Evolutionary conservation across 1,140 invertebrate species (phyloP).

Genomic region (Scaptomyza hsui): DNA sequence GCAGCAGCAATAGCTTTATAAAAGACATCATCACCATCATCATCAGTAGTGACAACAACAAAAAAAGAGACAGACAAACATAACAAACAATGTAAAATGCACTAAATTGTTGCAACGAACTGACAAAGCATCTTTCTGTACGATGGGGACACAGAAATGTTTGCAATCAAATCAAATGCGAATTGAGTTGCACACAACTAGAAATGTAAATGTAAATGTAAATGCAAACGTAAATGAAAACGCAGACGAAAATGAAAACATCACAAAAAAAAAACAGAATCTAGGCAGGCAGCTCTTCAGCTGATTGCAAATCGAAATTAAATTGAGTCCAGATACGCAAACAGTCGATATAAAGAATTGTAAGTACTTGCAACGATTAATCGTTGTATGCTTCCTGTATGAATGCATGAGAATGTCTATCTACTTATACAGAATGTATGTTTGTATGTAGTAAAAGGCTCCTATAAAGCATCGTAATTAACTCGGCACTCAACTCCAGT

Average conservation of each 20-base stretch:
- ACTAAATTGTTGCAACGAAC: conserved; percentile 60
- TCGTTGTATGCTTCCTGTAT: not conserved
- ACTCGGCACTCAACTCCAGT: conserved; percentile 33
- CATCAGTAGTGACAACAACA: conserved; percentile 4
- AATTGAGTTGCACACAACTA: conserved; percentile 61
- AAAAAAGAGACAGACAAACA: conserved; percentile 36
- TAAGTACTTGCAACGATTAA: conserved; percentile 6
- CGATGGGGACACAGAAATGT: conserved; percentile 22
- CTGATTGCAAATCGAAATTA: conserved; percentile 71
- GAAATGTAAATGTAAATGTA: conserved; percentile 61
- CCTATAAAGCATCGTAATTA: conserved; percentile 52
- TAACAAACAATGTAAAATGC: conserved; percentile 72
- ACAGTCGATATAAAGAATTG: conserved; percentile 5
- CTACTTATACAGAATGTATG: not conserved
- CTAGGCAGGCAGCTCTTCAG: conserved; percentile 46
- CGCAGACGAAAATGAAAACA: conserved; percentile 24
- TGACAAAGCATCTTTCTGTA: conserved; percentile 26
- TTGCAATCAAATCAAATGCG: conserved; percentile 73
- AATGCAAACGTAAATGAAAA: conserved; percentile 18
- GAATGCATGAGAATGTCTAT: not conserved
- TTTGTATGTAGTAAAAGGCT: conserved; percentile 1
- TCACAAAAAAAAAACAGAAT: conserved; percentile 44
- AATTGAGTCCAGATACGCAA: conserved; percentile 33
- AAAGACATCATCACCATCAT: conserved; percentile 12
- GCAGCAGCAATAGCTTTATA: conserved; percentile 6